Conservation (phyloP, 2,888 invertebrate genomes). For the Drosophila eohydei region DNA sequence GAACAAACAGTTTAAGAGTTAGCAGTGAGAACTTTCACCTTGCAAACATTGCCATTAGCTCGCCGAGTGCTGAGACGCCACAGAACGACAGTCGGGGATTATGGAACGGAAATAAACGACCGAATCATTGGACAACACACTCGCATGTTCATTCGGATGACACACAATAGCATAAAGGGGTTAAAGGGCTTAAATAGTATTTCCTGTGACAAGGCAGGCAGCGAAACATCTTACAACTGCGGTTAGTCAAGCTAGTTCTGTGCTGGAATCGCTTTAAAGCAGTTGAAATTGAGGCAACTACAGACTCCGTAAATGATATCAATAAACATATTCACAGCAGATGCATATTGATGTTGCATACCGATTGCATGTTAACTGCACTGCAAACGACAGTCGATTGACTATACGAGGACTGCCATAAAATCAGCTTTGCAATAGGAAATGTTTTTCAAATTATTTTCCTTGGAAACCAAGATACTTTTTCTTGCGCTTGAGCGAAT, state of each 20-base stretch:
- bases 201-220: slow-evolving; percentile 2
- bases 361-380: no score
- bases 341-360: no score
- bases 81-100: slow-evolving; percentile 21
- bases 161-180: slow-evolving; percentile 30
- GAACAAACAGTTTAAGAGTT: slow-evolving; percentile 28
- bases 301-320: no score
- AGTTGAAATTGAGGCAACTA: no score
- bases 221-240: not conserved
- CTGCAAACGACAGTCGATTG: no score
- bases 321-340: no score
- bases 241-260: not conserved
- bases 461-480: no score
- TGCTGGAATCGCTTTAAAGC: not conserved
- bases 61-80: not conserved
- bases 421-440: no score
- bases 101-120: slow-evolving; percentile 25
- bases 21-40: slow-evolving; percentile 40
- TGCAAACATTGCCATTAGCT: slow-evolving; percentile 9
- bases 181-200: slow-evolving; percentile 36
- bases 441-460: no score
- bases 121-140: slow-evolving; percentile 10
- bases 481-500: no score
- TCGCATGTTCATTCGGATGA: slow-evolving; percentile 9
- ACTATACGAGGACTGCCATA: no score